Conservation (phyloP, 2,888 invertebrate species). For the Cyclophora punctaria region DNA sequence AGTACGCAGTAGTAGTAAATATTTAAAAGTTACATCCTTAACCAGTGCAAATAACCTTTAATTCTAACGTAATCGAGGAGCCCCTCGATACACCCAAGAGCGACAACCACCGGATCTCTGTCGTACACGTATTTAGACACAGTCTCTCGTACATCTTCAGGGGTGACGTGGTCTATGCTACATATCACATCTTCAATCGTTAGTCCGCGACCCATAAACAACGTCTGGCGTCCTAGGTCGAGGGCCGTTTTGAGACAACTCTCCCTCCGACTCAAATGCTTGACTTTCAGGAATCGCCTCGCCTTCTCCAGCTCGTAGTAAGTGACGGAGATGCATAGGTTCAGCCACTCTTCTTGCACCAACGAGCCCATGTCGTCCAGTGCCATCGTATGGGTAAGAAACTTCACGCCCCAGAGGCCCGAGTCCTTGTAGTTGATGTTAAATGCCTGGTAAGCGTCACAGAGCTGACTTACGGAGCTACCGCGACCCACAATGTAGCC, state of each 20-base stretch:
- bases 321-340: conserved; percentile 40
- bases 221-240: conserved; percentile 48
- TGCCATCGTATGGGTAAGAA: conserved; percentile 33
- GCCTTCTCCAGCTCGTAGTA: conserved; percentile 40
- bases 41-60: conserved; percentile 49
- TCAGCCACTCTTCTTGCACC: conserved; percentile 54
- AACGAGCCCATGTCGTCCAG: conserved; percentile 49
- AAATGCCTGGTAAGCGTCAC: conserved; percentile 56
- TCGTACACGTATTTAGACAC: conserved; percentile 49
- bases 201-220: conserved; percentile 35
- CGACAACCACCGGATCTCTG: conserved; percentile 54
- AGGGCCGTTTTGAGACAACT: conserved; percentile 39
- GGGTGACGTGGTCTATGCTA: conserved; percentile 9
- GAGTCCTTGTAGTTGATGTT: conserved; percentile 54
- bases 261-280: conserved; percentile 15
- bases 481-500: conserved; percentile 38
- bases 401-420: conserved; percentile 68
- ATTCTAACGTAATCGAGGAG: conserved; percentile 53
- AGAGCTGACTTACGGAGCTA: conserved; percentile 36
- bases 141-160: conserved; percentile 18
- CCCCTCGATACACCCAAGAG: conserved; percentile 56
- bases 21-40: conserved; percentile 30
- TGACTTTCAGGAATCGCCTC: no score
- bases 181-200: conserved; percentile 16
- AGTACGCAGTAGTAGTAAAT: no score